A percentile compares a stretch with the other conserved stretches of the same genome.
These are phyloP conservation scores for Ammodytes marinus DNA, from an alignment of 2,113 vertebrate species.

Conservation along the genomic window DNA sequence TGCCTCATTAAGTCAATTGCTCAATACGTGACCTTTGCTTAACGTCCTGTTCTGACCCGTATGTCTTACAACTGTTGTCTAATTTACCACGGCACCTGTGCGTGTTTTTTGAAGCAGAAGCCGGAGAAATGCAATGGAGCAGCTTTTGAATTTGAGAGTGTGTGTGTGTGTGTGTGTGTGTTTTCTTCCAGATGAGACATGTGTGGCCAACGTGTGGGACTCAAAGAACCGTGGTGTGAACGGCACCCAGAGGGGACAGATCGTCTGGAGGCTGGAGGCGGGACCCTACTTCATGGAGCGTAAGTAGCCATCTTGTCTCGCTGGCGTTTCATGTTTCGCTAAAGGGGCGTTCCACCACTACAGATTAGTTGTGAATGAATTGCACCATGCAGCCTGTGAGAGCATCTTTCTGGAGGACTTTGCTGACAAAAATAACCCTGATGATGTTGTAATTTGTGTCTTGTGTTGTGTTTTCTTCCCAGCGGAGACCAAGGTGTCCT, in stretches of 20 bases:
- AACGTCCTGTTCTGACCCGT: background rate
- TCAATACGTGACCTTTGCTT: background rate
- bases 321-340: background rate
- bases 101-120: background rate
- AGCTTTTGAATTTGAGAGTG: background rate
- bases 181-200: conserved; percentile 91
- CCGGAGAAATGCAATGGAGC: background rate
- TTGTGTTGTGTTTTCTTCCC: conserved; percentile 53
- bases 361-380: too few species aligned
- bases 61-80: background rate
- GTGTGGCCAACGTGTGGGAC: conserved; percentile 98
- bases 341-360: background rate
- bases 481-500: conserved; percentile 99
- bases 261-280: conserved; percentile 95
- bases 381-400: too few species aligned
- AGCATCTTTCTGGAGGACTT: background rate
- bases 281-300: conserved; percentile 97
- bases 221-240: conserved; percentile 98
- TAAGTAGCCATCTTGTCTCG: conserved; percentile 80
- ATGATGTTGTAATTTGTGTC: conserved; percentile 9
- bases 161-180: conserved; percentile 7
- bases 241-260: conserved; percentile 95
- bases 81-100: background rate
- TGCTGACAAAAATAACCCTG: background rate
- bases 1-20: background rate